A percentile compares a stretch with the other conserved stretches of the same genome.
phyloP scores from a whole-genome alignment of 2,797 vertebrate genomes.

The Vireo griseus region DNA sequence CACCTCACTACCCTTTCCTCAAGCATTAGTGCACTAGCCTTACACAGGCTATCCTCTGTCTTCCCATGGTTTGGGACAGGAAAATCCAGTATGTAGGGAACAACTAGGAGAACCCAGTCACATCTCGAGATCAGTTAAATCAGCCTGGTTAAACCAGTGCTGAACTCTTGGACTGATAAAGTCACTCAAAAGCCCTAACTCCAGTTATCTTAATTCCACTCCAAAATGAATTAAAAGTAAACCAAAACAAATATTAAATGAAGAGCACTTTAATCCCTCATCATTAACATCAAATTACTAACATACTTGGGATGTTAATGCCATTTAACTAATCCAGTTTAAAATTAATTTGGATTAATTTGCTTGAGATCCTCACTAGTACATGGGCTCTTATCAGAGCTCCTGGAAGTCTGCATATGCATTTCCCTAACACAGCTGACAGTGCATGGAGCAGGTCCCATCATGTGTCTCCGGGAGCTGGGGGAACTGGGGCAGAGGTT shows the following conservation, averaged over 20 bases:
- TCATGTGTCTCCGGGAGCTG: fast-evolving
- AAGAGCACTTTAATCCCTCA: background rate
- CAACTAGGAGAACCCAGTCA: background rate
- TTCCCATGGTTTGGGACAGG: background rate
- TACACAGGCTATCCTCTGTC: fast-evolving
- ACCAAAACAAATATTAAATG: background rate
- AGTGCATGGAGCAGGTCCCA: background rate
- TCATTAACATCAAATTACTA: background rate
- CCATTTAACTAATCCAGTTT: background rate
- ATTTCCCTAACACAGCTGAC: background rate
- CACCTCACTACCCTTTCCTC: background rate
- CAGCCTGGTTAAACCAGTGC: background rate
- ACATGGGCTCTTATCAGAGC: background rate
- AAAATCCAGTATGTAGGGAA: background rate
- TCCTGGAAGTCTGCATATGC: background rate
- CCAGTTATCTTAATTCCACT: background rate
- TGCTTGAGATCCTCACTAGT: background rate
- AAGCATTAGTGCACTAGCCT: background rate
- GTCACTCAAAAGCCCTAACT: background rate
- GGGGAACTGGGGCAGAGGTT: background rate
- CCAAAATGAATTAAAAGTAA: background rate
- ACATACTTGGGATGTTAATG: background rate
- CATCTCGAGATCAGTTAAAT: background rate
- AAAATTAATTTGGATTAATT: constrained; percentile 7
- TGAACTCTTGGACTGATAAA: background rate